A percentile compares a stretch with the other conserved stretches of the same genome.
Conservation (phyloP, 1,140 invertebrate species). For the Macrocentrus cingulum region DNA sequence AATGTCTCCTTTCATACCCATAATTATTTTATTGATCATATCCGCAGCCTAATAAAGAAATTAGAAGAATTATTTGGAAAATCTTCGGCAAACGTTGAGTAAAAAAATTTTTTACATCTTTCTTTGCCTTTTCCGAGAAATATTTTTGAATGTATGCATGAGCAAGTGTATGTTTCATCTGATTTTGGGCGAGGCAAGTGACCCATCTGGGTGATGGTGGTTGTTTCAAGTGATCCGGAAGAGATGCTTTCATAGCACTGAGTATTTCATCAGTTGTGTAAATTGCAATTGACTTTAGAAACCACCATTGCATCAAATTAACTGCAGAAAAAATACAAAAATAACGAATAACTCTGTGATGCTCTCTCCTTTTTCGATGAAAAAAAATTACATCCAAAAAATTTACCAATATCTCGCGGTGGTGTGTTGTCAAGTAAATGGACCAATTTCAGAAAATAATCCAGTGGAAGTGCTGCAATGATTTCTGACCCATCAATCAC, state of each 20-base stretch:
- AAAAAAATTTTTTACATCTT: not conserved
- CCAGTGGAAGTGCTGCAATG: not conserved
- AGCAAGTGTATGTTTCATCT: slow-evolving; percentile 1
- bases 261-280: not conserved
- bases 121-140: slow-evolving; percentile 26
- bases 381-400: not conserved
- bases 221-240: not conserved
- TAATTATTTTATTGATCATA: slow-evolving; percentile 10
- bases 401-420: slow-evolving; percentile 3
- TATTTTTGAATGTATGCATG: slow-evolving; percentile 5
- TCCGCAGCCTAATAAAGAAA: not conserved
- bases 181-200: not conserved
- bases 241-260: not conserved
- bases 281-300: not conserved
- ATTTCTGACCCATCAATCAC: not conserved
- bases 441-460: slow-evolving; percentile 2
- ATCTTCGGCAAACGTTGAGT: no score
- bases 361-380: no score
- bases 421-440: not conserved
- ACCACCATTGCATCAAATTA: slow-evolving; percentile 7
- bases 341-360: no score
- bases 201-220: not conserved
- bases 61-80: not conserved
- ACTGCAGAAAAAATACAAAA: slow-evolving; percentile 8
- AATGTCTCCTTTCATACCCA: slow-evolving; percentile 64